Percentiles rank a stretch among this genome's conserved stretches.
Evolutionary conservation across 35 echinoderm and acorn worm species (phyloP).

Genomic region (Acanthaster planci): DNA sequence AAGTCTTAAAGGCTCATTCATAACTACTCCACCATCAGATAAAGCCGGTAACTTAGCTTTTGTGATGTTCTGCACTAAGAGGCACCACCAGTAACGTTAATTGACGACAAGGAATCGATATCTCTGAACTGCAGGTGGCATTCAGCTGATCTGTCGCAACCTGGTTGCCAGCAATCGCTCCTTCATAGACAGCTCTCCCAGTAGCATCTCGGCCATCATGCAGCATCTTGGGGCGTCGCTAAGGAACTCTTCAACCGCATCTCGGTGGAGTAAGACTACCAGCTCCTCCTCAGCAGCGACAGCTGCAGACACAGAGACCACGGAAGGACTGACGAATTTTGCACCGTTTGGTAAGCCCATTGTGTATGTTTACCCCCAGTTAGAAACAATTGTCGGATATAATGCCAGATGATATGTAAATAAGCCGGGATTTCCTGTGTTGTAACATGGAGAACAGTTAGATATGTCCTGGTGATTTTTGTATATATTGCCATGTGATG

Average conservation of each 20-base stretch:
- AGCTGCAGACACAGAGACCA: conserved; percentile 58
- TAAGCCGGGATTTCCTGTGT: too few species aligned
- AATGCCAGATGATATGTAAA: background rate
- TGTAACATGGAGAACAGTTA: too few species aligned
- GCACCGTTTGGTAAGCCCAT: conserved; percentile 84
- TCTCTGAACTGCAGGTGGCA: conserved; percentile 66
- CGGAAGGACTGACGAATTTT: conserved; percentile 93
- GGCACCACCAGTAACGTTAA: too few species aligned
- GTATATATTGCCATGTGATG: too few species aligned
- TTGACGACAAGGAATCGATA: too few species aligned
- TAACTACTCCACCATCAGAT: too few species aligned
- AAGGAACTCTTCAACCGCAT: background rate
- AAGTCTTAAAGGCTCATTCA: too few species aligned
- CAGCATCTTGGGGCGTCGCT: conserved; percentile 55
- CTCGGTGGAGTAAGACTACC: conserved; percentile 42
- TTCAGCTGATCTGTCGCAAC: conserved; percentile 80
- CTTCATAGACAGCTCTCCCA: conserved; percentile 72
- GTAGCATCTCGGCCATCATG: conserved; percentile 80
- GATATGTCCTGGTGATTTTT: too few species aligned
- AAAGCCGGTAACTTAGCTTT: too few species aligned
- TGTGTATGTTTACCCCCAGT: background rate
- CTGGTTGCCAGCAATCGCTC: conserved; percentile 83
- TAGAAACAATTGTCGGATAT: background rate
- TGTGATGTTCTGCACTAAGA: too few species aligned
- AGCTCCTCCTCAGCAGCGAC: conserved; percentile 31